Evolutionary conservation across 2,888 invertebrate genomes (phyloP).

Genomic region (Mayetiola destructor): DNA sequence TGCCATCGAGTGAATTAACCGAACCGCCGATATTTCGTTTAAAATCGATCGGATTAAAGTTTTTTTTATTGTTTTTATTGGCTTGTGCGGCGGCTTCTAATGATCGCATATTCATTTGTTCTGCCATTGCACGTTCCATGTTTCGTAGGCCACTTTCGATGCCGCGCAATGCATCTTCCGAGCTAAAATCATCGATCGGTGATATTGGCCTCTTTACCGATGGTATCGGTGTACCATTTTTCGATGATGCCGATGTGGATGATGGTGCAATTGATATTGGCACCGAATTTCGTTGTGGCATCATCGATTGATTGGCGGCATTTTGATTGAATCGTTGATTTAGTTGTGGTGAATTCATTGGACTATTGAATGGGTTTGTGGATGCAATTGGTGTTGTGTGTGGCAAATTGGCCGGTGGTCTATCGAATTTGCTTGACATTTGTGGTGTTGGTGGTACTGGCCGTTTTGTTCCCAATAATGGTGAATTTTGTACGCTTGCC

Average conservation of each 20-base stretch:
- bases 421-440: constrained; percentile 18
- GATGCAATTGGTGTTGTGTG: constrained; percentile 12
- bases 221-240: constrained; percentile 10
- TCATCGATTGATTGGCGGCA: constrained; percentile 19
- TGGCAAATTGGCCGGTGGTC: neutral
- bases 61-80: constrained; percentile 16
- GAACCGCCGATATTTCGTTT: constrained; percentile 20
- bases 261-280: neutral
- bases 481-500: constrained; percentile 31
- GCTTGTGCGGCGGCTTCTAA: constrained; percentile 26
- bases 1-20: constrained; percentile 20
- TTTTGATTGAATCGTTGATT: constrained; percentile 19
- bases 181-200: constrained; percentile 34
- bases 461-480: constrained; percentile 25
- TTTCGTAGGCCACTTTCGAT: constrained; percentile 35
- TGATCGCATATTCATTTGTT: constrained; percentile 33
- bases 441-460: constrained; percentile 16
- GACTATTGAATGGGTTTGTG: constrained; percentile 17
- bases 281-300: neutral
- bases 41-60: constrained; percentile 20
- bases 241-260: neutral
- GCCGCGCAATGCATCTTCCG: constrained; percentile 34
- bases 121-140: constrained; percentile 37
- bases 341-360: constrained; percentile 20
- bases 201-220: constrained; percentile 21